These are phyloP conservation scores for Lepisosteus oculatus DNA, from an alignment of 2,113 vertebrate genomes.

Conservation along the genomic window DNA sequence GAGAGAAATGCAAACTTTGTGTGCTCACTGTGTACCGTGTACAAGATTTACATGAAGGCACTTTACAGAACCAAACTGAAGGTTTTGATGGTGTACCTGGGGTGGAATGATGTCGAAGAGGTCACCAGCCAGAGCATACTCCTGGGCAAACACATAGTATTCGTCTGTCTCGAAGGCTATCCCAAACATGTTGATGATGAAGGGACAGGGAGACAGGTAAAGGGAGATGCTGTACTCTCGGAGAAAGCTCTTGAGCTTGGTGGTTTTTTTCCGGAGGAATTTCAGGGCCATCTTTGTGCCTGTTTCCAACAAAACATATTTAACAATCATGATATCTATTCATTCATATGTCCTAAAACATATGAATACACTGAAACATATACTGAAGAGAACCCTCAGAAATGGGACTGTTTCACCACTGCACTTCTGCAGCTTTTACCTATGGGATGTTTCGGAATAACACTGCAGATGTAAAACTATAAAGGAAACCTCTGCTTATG, in stretches of 20 bases:
- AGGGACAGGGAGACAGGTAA: conserved; percentile 74
- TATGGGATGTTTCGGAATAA: too few relatives aligned
- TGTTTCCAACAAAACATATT: conserved; percentile 28
- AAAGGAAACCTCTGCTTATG: too few relatives aligned
- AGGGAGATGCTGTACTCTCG: conserved; percentile 78
- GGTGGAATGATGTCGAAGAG: conserved; percentile 81
- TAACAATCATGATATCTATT: neutral
- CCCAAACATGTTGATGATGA: conserved; percentile 80
- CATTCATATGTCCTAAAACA: too few relatives aligned
- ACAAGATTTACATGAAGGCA: too few relatives aligned
- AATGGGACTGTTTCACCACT: too few relatives aligned
- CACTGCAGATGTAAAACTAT: too few relatives aligned
- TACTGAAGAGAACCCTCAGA: too few relatives aligned
- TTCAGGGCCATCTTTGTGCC: conserved; percentile 80
- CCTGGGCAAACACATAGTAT: conserved; percentile 77
- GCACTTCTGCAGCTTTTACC: too few relatives aligned
- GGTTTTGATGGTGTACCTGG: conserved; percentile 57
- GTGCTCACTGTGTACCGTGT: too few relatives aligned
- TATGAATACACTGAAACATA: too few relatives aligned
- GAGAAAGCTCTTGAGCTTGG: conserved; percentile 77
- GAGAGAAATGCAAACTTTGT: too few relatives aligned
- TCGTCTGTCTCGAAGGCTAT: conserved; percentile 78
- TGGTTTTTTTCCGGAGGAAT: conserved; percentile 79
- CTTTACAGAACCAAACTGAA: too few relatives aligned
- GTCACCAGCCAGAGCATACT: conserved; percentile 76